Percentiles rank a stretch among this genome's conserved stretches.
These are phyloP conservation scores for Drosophila aff. DNA, from an alignment of 1,140 invertebrate genomes.

Conservation along the genomic window DNA sequence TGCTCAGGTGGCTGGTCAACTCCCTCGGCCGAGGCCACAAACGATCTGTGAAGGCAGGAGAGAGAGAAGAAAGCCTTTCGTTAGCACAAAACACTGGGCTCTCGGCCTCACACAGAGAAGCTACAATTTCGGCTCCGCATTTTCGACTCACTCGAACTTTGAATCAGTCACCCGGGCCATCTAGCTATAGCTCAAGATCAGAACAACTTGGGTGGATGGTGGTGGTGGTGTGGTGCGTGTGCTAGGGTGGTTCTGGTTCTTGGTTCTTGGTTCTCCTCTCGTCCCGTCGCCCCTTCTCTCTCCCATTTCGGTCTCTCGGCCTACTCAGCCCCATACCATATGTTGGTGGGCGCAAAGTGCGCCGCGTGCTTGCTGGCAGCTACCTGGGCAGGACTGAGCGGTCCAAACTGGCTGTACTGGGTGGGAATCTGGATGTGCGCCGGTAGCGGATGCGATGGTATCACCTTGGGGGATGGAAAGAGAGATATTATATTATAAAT, in stretches of 20 bases:
- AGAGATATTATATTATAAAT: background rate
- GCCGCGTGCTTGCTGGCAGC: constrained; percentile 87
- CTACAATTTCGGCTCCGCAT: constrained; percentile 44
- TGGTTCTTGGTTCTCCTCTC: constrained; percentile 7
- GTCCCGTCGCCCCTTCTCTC: constrained; percentile 30
- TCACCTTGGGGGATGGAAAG: constrained; percentile 55
- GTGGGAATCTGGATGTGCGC: constrained; percentile 93
- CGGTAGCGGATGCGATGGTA: constrained; percentile 91
- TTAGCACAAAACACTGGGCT: background rate
- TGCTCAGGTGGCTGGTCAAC: constrained; percentile 21
- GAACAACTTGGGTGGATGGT: constrained; percentile 30
- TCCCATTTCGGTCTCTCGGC: constrained; percentile 37
- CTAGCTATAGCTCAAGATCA: constrained; percentile 43
- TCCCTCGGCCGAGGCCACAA: constrained; percentile 74
- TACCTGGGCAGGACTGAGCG: constrained; percentile 90
- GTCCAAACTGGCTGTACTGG: constrained; percentile 88
- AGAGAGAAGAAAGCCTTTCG: background rate
- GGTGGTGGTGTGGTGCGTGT: constrained; percentile 48
- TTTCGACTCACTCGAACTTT: constrained; percentile 84
- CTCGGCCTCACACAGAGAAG: background rate
- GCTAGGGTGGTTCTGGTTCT: constrained; percentile 36
- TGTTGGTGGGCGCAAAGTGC: constrained; percentile 89
- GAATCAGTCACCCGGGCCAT: constrained; percentile 71
- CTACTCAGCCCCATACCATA: constrained; percentile 90
- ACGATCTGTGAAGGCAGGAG: constrained; percentile 57